These are phyloP conservation scores for Nyleta sp. DNA, from an alignment of 2,888 invertebrate species.

Conservation along the genomic window DNA sequence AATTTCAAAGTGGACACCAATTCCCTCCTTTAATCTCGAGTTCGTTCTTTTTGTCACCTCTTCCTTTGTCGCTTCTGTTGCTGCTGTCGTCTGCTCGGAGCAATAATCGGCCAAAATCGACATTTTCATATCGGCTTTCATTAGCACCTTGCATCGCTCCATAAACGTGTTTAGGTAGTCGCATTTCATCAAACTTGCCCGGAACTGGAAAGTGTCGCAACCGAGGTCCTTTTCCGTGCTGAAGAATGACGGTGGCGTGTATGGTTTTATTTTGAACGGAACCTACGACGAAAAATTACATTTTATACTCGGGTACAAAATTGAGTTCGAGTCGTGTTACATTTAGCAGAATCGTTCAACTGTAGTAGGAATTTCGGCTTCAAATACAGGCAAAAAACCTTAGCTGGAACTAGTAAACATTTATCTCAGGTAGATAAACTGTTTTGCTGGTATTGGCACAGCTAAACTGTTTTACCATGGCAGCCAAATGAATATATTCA, in stretches of 20 bases:
- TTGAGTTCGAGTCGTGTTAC: no score
- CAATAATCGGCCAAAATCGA: constrained; percentile 53
- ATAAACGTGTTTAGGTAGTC: constrained; percentile 42
- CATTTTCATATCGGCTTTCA: constrained; percentile 61
- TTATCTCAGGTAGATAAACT: no score
- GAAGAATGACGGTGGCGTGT: constrained; percentile 62
- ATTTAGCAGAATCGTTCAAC: no score
- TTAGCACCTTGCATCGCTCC: constrained; percentile 63
- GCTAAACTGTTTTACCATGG: no score
- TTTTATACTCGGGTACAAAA: no score
- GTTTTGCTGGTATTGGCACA: no score
- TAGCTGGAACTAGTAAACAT: no score
- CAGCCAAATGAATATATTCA: no score
- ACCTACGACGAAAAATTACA: no score
- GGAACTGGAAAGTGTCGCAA: constrained; percentile 67
- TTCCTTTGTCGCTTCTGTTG: constrained; percentile 10
- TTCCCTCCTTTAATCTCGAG: constrained; percentile 22
- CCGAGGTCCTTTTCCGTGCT: constrained; percentile 65
- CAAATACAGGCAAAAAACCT: no score
- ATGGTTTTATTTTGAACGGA: constrained; percentile 58
- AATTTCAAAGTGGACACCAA: constrained; percentile 50
- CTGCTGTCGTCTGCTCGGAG: neutral
- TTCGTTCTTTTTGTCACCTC: constrained; percentile 23
- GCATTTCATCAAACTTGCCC: constrained; percentile 68
- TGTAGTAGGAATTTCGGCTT: no score